These are phyloP conservation scores for Selenia dentaria DNA, from an alignment of 2,888 invertebrate genomes.

Conservation along the genomic window DNA sequence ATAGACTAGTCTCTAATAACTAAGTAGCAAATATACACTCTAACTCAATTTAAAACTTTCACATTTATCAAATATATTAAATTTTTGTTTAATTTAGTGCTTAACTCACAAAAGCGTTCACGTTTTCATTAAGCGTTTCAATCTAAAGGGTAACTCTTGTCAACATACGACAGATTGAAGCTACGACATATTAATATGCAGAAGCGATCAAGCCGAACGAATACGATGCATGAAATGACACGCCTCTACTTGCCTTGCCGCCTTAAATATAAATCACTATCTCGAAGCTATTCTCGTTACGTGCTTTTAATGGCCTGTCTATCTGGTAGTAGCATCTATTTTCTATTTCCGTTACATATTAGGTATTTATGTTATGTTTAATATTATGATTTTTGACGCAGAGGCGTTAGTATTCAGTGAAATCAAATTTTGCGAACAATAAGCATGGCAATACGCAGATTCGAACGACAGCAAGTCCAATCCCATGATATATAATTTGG, in stretches of 20 bases:
- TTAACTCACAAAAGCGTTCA: conserved; percentile 21
- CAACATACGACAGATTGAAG: conserved; percentile 11
- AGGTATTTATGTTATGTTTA: no score
- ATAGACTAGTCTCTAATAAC: no score
- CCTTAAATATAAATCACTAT: conserved; percentile 31
- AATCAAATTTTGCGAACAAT: no score
- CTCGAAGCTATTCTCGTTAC: conserved; percentile 3
- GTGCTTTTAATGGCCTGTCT: conserved; percentile 4
- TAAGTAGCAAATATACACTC: no score
- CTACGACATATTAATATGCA: conserved; percentile 59
- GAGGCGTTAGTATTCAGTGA: no score
- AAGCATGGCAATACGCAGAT: no score
- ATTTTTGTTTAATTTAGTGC: no score
- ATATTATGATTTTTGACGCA: no score
- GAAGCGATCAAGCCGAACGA: conserved; percentile 57
- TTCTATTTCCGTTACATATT: neutral
- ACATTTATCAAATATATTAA: no score
- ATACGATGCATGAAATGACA: conserved; percentile 54
- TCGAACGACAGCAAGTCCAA: no score
- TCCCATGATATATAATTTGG: no score
- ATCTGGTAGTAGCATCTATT: conserved; percentile 1
- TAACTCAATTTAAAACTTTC: no score
- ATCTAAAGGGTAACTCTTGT: conserved; percentile 1
- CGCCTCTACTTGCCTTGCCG: conserved; percentile 34
- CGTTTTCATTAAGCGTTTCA: conserved; percentile 16